A percentile compares a stretch with the other conserved stretches of the same genome.
These are phyloP conservation scores for Leptobrachium ailaonicum DNA, from an alignment of 2,113 vertebrate species.

Conservation along the genomic window DNA sequence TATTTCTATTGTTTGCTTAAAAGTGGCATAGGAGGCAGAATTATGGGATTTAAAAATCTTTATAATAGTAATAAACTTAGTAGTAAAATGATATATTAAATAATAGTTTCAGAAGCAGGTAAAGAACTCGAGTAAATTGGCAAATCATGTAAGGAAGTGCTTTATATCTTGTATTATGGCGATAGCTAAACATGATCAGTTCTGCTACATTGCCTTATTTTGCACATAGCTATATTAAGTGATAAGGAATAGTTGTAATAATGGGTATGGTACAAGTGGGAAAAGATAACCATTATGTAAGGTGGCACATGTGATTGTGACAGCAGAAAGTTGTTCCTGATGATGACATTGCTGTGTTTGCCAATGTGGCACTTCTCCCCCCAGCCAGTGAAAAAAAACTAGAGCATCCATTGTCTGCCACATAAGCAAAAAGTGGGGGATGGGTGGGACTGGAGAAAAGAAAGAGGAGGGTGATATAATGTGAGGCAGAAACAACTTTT, in stretches of 20 bases:
- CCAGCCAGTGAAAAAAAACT: constrained; percentile 14
- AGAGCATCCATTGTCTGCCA: constrained; percentile 81
- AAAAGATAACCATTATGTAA: not conserved
- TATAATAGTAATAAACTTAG: no score
- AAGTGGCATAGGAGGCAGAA: no score
- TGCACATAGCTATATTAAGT: no score
- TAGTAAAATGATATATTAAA: no score
- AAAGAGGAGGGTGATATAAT: constrained; percentile 43
- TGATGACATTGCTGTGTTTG: constrained; percentile 7
- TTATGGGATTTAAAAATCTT: no score
- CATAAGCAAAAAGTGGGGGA: constrained; percentile 76
- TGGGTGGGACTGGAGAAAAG: constrained; percentile 24
- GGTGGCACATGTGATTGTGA: not conserved
- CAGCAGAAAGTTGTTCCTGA: not conserved
- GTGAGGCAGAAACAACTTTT: constrained; percentile 61
- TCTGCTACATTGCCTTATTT: no score
- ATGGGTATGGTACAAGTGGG: not conserved
- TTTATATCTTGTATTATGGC: no score
- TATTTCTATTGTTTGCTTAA: no score
- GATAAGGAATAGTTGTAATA: not conserved
- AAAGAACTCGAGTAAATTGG: no score
- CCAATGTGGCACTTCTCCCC: constrained; percentile 11
- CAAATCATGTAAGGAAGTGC: no score
- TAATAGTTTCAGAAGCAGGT: no score
- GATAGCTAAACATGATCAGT: no score